Evolutionary conservation across 2,888 invertebrate species (phyloP).

Genomic region (Cistogaster globosa): DNA sequence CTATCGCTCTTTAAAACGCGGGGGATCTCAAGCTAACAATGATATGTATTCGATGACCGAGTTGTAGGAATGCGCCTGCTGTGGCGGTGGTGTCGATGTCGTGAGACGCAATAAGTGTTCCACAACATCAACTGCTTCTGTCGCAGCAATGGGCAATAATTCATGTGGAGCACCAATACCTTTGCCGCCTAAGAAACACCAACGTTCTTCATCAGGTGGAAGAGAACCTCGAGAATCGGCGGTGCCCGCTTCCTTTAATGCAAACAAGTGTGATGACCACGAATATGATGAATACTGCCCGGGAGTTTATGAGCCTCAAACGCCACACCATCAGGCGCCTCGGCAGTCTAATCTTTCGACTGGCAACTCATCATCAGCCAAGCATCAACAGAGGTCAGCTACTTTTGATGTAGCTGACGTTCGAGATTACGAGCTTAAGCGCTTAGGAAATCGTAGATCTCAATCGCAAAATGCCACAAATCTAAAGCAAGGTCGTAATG

Average conservation of each 20-base stretch:
- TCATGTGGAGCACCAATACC: conserved; percentile 75
- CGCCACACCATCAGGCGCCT: conserved; percentile 59
- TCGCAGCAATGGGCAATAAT: conserved; percentile 76
- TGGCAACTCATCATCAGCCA: conserved; percentile 61
- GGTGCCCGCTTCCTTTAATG: conserved; percentile 74
- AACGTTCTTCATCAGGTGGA: conserved; percentile 74
- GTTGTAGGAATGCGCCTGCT: conserved; percentile 85
- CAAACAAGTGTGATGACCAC: conserved; percentile 80
- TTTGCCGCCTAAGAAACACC: conserved; percentile 74
- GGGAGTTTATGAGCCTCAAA: conserved; percentile 74
- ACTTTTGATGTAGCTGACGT: conserved; percentile 81
- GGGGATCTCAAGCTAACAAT: conserved; percentile 82
- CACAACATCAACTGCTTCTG: conserved; percentile 77
- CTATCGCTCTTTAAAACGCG: conserved; percentile 84
- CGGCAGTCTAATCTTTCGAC: conserved; percentile 57
- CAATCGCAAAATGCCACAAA: conserved; percentile 81
- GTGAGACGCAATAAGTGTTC: conserved; percentile 77
- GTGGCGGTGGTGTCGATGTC: conserved; percentile 83
- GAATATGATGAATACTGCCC: conserved; percentile 82
- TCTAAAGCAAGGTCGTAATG: conserved; percentile 73
- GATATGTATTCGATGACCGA: conserved; percentile 90
- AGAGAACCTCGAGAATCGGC: conserved; percentile 62
- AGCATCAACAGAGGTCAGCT: conserved; percentile 78
- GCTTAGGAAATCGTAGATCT: conserved; percentile 80
- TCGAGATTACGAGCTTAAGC: conserved; percentile 81